phyloP scores from a whole-genome alignment of 2,888 invertebrate species.

The Ophioninae sp. region DNA sequence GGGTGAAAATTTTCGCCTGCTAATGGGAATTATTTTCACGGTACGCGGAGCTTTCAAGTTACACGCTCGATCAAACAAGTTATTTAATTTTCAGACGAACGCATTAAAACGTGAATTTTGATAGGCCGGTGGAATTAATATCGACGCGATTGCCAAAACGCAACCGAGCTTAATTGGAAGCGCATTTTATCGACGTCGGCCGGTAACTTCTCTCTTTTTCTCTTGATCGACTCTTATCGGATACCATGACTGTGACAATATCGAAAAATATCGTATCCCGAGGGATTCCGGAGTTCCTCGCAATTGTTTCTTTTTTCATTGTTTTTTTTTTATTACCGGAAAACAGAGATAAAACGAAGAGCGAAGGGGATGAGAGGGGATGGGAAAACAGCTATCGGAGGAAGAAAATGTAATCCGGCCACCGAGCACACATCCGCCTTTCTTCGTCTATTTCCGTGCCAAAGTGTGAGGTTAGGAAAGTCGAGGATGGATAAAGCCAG shows the following conservation, averaged over 20 bases:
- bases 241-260: slow-evolving; percentile 1
- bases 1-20: slow-evolving; percentile 41
- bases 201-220: background rate
- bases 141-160: slow-evolving; percentile 9
- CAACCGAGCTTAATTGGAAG: slow-evolving; percentile 45
- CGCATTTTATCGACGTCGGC: background rate
- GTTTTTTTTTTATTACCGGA: background rate
- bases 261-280: slow-evolving; percentile 25
- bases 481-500: slow-evolving; percentile 12
- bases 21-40: slow-evolving; percentile 59
- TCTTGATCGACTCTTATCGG: background rate
- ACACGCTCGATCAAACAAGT: slow-evolving; percentile 56
- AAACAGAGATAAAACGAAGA: background rate
- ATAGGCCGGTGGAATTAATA: slow-evolving; percentile 37
- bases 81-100: slow-evolving; percentile 56
- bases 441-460: slow-evolving; percentile 48
- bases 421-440: slow-evolving; percentile 47
- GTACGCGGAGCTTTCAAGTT: slow-evolving; percentile 36
- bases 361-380: slow-evolving; percentile 9
- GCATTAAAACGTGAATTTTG: slow-evolving; percentile 59
- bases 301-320: slow-evolving; percentile 39
- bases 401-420: slow-evolving; percentile 47
- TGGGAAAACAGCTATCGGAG: slow-evolving; percentile 12
- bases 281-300: slow-evolving; percentile 7
- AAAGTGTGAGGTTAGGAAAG: slow-evolving; percentile 3